Evolutionary conservation across 1,140 invertebrate species (phyloP).

Genomic region (Drusus annulatus): DNA sequence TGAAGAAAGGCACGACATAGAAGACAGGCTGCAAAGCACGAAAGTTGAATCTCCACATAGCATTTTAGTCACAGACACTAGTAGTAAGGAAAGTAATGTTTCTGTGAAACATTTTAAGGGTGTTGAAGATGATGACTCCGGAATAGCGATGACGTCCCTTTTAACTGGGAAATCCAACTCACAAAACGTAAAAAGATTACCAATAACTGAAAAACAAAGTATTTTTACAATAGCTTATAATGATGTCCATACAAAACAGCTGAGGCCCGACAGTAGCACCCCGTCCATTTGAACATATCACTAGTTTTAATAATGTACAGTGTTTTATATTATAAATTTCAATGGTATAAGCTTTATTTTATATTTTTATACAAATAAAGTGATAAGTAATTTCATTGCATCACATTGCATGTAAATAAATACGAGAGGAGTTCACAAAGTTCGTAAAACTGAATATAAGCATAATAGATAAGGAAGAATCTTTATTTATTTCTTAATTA

Average conservation of each 20-base stretch:
- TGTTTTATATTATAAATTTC: constrained; percentile 9
- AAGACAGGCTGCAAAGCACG: constrained; percentile 8
- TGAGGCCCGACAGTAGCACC: constrained; percentile 70
- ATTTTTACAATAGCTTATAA: constrained; percentile 95
- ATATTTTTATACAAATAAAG: constrained; percentile 50
- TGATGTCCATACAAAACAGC: constrained; percentile 78
- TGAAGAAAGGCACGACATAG: constrained; percentile 9
- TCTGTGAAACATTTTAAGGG: constrained; percentile 54
- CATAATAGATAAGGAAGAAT: no score
- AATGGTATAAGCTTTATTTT: constrained; percentile 50
- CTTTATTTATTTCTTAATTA: no score
- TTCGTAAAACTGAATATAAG: no score
- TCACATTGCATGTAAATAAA: constrained; percentile 4
- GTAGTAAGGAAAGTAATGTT: constrained; percentile 52
- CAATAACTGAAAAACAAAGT: constrained; percentile 91
- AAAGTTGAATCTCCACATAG: constrained; percentile 42
- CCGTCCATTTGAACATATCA: constrained; percentile 65
- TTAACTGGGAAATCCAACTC: constrained; percentile 61
- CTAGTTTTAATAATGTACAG: constrained; percentile 13
- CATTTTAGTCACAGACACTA: constrained; percentile 26
- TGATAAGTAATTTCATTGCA: not conserved
- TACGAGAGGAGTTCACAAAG: no score
- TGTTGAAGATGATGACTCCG: constrained; percentile 82
- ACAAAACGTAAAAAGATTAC: constrained; percentile 75
- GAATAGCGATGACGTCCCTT: constrained; percentile 79